Conservation (phyloP, 2,113 vertebrate species). For the Poeciliopsis retropinna region DNA sequence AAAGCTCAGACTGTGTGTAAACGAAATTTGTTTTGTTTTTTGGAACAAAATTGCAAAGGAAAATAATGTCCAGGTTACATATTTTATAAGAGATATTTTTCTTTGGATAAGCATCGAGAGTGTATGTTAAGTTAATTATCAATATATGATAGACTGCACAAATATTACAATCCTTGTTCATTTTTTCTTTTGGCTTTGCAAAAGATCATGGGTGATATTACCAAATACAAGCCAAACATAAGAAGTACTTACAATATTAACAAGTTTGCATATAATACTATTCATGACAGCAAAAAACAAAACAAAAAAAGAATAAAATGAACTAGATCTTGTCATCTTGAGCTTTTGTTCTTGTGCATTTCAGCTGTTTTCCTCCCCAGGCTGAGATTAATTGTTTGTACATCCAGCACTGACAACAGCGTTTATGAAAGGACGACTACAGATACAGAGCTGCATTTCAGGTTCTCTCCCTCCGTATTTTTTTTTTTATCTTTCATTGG, state of each 20-base stretch:
- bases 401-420: conserved; percentile 68
- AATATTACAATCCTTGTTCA: not conserved
- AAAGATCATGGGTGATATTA: conserved; percentile 61
- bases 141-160: not conserved
- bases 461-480: conserved; percentile 31
- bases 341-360: conserved; percentile 71
- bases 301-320: conserved; percentile 61
- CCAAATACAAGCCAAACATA: conserved; percentile 48
- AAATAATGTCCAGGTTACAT: not conserved
- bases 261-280: conserved; percentile 65
- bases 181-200: conserved; percentile 39
- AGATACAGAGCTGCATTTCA: conserved; percentile 63
- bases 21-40: too few species aligned
- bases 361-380: conserved; percentile 58
- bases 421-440: conserved; percentile 70
- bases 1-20: too few species aligned
- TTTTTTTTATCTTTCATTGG: conserved; percentile 17
- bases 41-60: too few species aligned
- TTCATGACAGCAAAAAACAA: conserved; percentile 55
- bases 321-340: conserved; percentile 73
- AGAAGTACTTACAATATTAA: conserved; percentile 58
- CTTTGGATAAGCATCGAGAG: not conserved
- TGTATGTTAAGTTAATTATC: not conserved
- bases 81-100: not conserved
- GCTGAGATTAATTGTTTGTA: conserved; percentile 76